Conservation (phyloP, 2,888 invertebrate species). For the Archips crataeganus region DNA sequence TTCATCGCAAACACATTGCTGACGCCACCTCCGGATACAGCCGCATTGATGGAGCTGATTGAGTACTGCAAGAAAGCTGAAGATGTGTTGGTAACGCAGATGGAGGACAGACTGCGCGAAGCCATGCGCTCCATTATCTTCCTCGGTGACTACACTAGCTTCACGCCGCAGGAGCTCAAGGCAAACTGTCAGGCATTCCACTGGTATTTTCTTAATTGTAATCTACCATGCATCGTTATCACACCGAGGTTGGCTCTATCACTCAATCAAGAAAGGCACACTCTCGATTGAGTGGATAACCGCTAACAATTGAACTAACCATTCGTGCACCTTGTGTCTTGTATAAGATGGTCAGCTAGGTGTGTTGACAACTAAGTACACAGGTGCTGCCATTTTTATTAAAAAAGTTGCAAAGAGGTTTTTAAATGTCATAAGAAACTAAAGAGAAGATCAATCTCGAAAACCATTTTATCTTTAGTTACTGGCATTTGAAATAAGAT, state of each 20-base stretch:
- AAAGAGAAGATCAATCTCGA: background rate
- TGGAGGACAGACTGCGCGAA: constrained; percentile 91
- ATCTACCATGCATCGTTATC: background rate
- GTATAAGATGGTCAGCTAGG: too few species aligned
- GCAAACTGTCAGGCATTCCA: constrained; percentile 95
- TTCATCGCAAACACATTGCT: constrained; percentile 91
- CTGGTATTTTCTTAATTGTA: constrained; percentile 81
- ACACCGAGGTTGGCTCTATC: background rate
- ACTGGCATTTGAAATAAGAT: background rate
- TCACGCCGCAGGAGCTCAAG: constrained; percentile 94
- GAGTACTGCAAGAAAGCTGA: constrained; percentile 91
- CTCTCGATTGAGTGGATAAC: background rate
- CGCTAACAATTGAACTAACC: too few species aligned
- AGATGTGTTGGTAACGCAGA: constrained; percentile 87
- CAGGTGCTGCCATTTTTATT: too few species aligned
- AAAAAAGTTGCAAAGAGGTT: background rate
- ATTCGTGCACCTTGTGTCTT: too few species aligned
- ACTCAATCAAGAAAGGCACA: background rate
- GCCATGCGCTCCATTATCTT: constrained; percentile 91
- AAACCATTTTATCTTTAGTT: background rate
- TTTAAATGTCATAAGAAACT: background rate
- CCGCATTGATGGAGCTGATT: constrained; percentile 93
- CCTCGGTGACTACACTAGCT: constrained; percentile 92
- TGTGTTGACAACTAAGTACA: too few species aligned
- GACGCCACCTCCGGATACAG: constrained; percentile 93